phyloP scores from a whole-genome alignment of 2,888 invertebrate species.

The Schizotus pectinicornis region DNA sequence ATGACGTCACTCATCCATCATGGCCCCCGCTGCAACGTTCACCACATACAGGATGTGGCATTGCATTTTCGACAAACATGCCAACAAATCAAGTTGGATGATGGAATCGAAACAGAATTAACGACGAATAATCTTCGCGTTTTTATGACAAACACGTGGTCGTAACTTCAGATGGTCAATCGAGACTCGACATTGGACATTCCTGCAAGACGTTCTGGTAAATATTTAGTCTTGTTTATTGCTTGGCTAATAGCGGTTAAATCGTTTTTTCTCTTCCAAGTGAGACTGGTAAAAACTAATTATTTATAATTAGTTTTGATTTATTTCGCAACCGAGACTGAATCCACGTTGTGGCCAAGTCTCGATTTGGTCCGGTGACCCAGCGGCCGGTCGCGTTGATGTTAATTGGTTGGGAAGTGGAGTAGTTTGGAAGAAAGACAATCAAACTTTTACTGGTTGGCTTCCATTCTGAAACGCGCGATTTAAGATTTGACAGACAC shows the following conservation, averaged over 20 bases:
- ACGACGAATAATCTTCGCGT: too few relatives aligned
- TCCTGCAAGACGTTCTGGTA: not conserved
- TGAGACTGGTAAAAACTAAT: slow-evolving; percentile 12
- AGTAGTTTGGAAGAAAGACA: not conserved
- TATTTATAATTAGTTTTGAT: slow-evolving; percentile 18
- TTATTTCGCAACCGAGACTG: not conserved
- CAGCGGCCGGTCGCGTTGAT: too few relatives aligned
- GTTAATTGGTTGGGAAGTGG: not conserved
- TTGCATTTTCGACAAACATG: slow-evolving; percentile 4
- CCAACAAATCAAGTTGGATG: slow-evolving; percentile 17
- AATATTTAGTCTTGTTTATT: slow-evolving; percentile 14
- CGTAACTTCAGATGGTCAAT: not conserved
- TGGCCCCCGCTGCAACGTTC: slow-evolving; percentile 38
- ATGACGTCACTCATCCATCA: slow-evolving; percentile 51
- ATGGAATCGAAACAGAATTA: too few relatives aligned
- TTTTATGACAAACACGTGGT: too few relatives aligned
- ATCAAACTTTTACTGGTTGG: slow-evolving; percentile 1
- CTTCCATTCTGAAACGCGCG: not conserved
- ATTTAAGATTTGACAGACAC: slow-evolving; percentile 26
- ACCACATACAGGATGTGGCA: slow-evolving; percentile 4
- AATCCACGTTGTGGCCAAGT: not conserved
- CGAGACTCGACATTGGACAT: not conserved
- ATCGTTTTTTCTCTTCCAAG: slow-evolving; percentile 7
- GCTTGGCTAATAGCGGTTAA: slow-evolving; percentile 5
- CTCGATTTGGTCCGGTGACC: too few relatives aligned